These are phyloP conservation scores for Microcebus murinus DNA, from an alignment of 2,113 vertebrate species.

Conservation along the genomic window DNA sequence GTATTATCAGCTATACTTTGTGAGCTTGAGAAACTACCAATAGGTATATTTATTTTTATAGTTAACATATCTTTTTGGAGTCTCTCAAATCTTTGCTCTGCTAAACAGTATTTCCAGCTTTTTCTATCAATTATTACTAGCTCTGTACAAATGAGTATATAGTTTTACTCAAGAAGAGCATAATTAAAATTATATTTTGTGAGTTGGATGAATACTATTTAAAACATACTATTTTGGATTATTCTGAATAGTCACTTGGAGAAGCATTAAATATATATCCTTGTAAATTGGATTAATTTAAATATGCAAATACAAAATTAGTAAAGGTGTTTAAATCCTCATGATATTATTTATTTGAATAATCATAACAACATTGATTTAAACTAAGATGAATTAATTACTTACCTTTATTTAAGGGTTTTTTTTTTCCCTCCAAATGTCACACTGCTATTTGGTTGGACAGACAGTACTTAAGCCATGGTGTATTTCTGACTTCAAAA, in stretches of 20 bases:
- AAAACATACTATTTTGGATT: not conserved
- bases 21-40: not conserved
- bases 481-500: not conserved
- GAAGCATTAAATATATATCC: not conserved
- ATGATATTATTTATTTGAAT: not conserved
- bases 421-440: not conserved
- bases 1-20: not conserved
- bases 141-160: not conserved
- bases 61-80: not conserved
- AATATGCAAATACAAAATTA: not conserved
- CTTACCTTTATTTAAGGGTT: not conserved
- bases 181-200: not conserved
- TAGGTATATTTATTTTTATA: not conserved
- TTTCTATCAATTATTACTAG: not conserved
- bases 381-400: not conserved
- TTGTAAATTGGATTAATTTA: not conserved
- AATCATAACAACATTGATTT: not conserved
- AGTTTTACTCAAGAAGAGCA: not conserved
- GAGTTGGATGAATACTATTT: not conserved
- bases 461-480: not conserved
- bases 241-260: not conserved
- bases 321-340: not conserved
- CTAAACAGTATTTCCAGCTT: not conserved
- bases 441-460: not conserved
- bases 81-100: not conserved